Base-by-base conservation (phyloP, 2,113 vertebrate species). In the Neotoma lepida region DNA sequence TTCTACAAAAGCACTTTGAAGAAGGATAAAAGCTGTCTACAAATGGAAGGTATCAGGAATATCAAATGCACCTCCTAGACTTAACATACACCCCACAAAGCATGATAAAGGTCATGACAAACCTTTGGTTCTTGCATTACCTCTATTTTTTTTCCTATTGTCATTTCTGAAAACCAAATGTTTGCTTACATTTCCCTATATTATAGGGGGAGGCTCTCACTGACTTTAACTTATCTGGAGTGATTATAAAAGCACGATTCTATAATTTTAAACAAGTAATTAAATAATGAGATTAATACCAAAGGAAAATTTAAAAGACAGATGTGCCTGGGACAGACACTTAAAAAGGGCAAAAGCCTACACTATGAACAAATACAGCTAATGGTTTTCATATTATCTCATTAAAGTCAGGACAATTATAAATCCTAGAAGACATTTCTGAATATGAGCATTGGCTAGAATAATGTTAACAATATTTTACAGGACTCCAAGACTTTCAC, bases 351-450 rank as follows among this genome's bases (percentile, higher is more conserved):
- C 68, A 77, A 92, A 70, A 35, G 18, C 9, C 30, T 58, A 35
- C 13, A 35, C 35, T 9, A 70, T 30, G 77, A 87, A 80, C 15
- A 85, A 58, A 33, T 1, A 70, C 9, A 74, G 17, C 35, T 71
- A 51, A 39, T 49, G 64, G n/a, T 68, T 73, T 64, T 71, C 85
- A 4, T 51, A 33, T 35, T 64, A 39, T 81, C 30, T 89, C 89
- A 86, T 64, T 94, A 74, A 94, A 91, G 51, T 39, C 17, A 20
- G 5, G 1, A 71, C 24, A 95, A 74, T 94, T 35, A 41, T 78
- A 95, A 94, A 49, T 58, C n/a, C 44, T 70, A 92, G 49, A 93
- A 82, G 89, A 88, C 35, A 15, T 46, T 90, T 94, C 76, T 51
- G 30, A 88, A n/a, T 85, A 46, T 56, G n/a, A 61, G 39, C 58